These are phyloP conservation scores for Drosophila pseudoobscura DNA, from an alignment of 1,140 invertebrate genomes.

Conservation along the genomic window DNA sequence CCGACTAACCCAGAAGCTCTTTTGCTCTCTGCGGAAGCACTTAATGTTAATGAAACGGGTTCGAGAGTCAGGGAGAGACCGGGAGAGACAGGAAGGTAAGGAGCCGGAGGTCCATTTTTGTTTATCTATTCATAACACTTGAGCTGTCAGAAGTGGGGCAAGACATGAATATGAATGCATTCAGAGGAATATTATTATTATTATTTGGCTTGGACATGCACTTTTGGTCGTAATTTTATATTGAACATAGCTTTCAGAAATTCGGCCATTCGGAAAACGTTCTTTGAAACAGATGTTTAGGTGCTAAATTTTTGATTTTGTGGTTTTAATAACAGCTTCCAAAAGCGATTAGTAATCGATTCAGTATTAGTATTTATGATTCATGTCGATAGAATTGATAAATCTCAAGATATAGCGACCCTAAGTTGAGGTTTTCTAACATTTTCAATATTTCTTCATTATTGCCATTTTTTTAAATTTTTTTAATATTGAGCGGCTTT, in stretches of 20 bases:
- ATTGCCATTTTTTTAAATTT: too few species aligned
- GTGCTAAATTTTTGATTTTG: too few species aligned
- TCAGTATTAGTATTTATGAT: too few species aligned
- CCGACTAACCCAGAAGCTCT: slow-evolving; percentile 40
- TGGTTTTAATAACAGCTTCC: too few species aligned
- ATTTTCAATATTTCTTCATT: too few species aligned
- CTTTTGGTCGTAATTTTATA: not conserved
- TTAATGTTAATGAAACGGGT: slow-evolving; percentile 59
- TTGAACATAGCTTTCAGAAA: not conserved
- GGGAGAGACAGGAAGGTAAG: not conserved
- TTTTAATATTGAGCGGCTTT: too few species aligned
- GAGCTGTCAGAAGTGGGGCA: slow-evolving; percentile 37
- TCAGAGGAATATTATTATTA: slow-evolving; percentile 26
- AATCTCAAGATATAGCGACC: too few species aligned
- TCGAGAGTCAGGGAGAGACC: slow-evolving; percentile 2
- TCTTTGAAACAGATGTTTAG: not conserved
- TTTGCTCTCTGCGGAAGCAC: slow-evolving; percentile 46
- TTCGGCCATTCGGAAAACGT: not conserved
- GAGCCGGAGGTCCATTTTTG: slow-evolving; percentile 33
- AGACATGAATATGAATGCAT: slow-evolving; percentile 9
- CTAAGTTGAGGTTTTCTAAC: too few species aligned
- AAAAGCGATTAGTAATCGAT: too few species aligned
- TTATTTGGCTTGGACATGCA: slow-evolving; percentile 10
- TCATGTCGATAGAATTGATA: too few species aligned
- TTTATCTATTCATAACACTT: slow-evolving; percentile 18